Evolutionary conservation across 2,888 invertebrate genomes (phyloP), one percentile per base, ranked within the genome.

Genomic region (Biston betularia): DNA sequence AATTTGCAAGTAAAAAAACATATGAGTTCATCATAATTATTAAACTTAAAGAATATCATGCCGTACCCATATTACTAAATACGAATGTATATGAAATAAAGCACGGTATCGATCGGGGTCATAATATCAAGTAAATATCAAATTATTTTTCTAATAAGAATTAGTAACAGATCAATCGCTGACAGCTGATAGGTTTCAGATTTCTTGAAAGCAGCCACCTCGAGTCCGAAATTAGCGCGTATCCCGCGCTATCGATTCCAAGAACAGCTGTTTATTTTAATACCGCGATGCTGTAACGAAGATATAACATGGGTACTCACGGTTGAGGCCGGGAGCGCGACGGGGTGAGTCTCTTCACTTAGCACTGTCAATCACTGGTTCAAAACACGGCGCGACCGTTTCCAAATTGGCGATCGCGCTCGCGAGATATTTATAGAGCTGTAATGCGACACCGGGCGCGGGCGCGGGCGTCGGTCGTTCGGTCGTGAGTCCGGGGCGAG

Each of bases 311-410:
- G 77, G 70, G 76, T 91, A 93, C 93, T 92, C 83, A 93, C 93
- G 75, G 88, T 78, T 85, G 77, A 75, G 79, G 82, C 76, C 69
- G 80, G 77, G 81, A 76, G 73, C 77, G 82, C 76, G 86, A 82
- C 79, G 81, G 82, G 83, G 80, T 79, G 82, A 80, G 82, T 81
- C 85, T 90, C 91, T 90, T 89, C 92, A 91, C 90, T 91, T 90
- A 87, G 86, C 93, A 93, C 93, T 92, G 88, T 92, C 92, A 93
- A 93, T 92, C 93, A 93, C 93, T 92, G 92, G 90, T 89, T 87
- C 87, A 92, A 91, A 91, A 93, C 92, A 93, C 89, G 90, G 85
- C 88, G 89, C 86, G 87, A 88, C 86, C 83, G 90, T 90, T 90
- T 92, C 92, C 86, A 92, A 93, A 93, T 93, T 90, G 93, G 93